Percentiles rank a stretch among this genome's conserved stretches.
phyloP scores from a whole-genome alignment of 1,140 invertebrate genomes.

The Drosophila saltans region DNA sequence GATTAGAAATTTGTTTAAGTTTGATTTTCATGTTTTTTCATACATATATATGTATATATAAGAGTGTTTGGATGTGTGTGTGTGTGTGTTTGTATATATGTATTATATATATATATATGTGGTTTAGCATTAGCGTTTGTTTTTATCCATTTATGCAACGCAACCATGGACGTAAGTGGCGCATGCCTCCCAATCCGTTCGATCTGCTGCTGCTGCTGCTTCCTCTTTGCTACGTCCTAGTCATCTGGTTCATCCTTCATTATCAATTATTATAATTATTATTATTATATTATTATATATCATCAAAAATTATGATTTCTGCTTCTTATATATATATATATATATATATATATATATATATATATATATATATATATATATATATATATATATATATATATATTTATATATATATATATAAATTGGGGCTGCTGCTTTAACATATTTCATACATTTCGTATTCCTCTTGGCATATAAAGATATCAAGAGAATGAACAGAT shows the following conservation, averaged over 20 bases:
- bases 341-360: too few relatives aligned
- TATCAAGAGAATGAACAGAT: too few relatives aligned
- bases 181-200: not conserved
- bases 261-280: conserved; percentile 58
- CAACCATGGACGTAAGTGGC: not conserved
- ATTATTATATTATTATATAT: conserved; percentile 6
- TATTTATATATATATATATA: not conserved
- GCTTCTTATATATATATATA: conserved; percentile 1
- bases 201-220: not conserved
- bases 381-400: too few relatives aligned
- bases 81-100: conserved; percentile 19
- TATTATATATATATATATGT: conserved; percentile 10
- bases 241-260: conserved; percentile 21
- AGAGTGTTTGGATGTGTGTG: not conserved
- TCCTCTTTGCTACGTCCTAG: too few relatives aligned
- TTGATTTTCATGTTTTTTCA: conserved; percentile 21
- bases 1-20: conserved; percentile 71
- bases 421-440: conserved; percentile 3
- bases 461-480: not conserved
- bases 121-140: not conserved
- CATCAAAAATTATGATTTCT: conserved; percentile 13
- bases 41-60: conserved; percentile 2
- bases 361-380: too few relatives aligned
- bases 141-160: not conserved
- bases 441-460: not conserved